Base-by-base conservation (phyloP, 53 echinoderm and acorn worm genomes). In the Mesocentrotus franciscanus region DNA sequence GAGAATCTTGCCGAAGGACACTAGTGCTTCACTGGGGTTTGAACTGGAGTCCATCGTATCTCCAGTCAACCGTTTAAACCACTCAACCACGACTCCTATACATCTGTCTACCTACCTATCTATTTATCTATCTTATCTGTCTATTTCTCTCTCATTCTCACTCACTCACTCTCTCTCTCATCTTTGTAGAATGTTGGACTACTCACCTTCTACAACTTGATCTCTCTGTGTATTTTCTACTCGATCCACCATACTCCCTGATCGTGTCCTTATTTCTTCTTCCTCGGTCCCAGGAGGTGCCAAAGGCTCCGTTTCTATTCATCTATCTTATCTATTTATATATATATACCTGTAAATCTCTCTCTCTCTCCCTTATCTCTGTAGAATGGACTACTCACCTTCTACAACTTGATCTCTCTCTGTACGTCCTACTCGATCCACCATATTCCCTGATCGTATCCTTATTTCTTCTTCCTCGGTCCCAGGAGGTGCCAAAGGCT, bases 231-330 rank as follows among this genome's bases (percentile, higher is more conserved):
- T 92, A 14, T 93, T 81, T 8, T 94, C 83, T 2, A 95, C 95
- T 57, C 71, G 85, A 74, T 96, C 96, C 56, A 95, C 96, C 36
- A 87, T 87, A 16, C 92, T 95, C 8, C 79, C 94, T 11, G 92
- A 95, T 79, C 92, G 81, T 79, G 79, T 91, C 26, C 92, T 78
- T 39, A 58, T 71, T 68, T 95, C 90, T 71, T 90, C 91, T 75
- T 90, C 91, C 60, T 95, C 95, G 7, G 60, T 55, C 29, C 35
- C 95, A 24, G 60, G 22, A 8, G 59, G 70, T 70, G n/a, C 36
- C 32, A 13, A 13, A 30, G 56, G 12, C 60, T 95, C 95, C 5
- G n/a, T 71, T 20, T 29, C 91, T 0, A n/a, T n/a, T n/a, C n/a
- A n/a, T n/a, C n/a, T n/a, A n/a, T n/a, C n/a, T n/a, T n/a, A n/a